Evolutionary conservation across 37 sponge, comb jelly and placozoan genomes (phyloP).

Genomic region (Hexactinellida sp.): DNA sequence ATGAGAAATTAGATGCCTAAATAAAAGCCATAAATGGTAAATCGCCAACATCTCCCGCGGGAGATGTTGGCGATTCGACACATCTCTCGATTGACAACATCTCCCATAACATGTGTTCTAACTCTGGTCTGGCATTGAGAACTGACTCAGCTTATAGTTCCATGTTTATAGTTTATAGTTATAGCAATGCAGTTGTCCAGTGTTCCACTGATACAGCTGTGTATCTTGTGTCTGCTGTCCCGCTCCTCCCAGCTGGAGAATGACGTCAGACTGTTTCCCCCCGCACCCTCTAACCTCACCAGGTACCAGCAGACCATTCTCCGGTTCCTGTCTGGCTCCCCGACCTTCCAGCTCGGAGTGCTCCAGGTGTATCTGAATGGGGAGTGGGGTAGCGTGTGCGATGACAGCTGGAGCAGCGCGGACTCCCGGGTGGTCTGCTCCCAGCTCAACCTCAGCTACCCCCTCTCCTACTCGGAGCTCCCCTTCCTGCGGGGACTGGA

Average conservation of each 20-base stretch:
- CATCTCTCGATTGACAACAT: no score
- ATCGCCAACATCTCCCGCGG: no score
- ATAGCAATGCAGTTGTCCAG: no score
- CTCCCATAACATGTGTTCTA: no score
- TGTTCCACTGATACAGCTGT: no score
- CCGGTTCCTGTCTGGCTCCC: background rate
- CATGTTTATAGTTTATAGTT: no score
- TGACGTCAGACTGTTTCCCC: background rate
- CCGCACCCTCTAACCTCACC: background rate
- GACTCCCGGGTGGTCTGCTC: background rate
- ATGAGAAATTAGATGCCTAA: no score
- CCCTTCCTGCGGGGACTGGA: background rate
- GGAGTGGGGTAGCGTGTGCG: background rate
- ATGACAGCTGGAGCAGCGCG: background rate
- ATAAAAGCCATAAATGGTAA: no score
- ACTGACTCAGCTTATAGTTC: no score
- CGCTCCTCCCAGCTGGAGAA: background rate
- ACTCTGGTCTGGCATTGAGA: no score
- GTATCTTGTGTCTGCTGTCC: background rate
- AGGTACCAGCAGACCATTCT: background rate
- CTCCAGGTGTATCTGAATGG: background rate
- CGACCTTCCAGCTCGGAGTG: background rate
- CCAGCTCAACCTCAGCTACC: background rate
- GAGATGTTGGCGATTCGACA: no score
- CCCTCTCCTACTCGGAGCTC: background rate